Evolutionary conservation across 2,113 vertebrate genomes (phyloP).

Genomic region (Gopherus evgoodei): DNA sequence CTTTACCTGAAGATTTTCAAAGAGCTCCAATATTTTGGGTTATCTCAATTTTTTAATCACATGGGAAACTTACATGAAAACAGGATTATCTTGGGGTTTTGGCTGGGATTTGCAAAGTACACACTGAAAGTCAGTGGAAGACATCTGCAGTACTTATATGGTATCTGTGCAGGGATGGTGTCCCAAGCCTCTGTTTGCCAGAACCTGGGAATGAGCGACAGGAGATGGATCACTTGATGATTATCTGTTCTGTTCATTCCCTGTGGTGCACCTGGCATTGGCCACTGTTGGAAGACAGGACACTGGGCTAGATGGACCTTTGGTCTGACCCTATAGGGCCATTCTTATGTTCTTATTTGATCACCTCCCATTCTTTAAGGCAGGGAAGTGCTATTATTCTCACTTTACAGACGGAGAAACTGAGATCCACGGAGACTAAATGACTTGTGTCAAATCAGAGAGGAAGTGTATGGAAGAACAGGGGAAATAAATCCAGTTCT

Average conservation of each 20-base stretch:
- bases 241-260: no score
- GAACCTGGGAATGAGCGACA: no score
- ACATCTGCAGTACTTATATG: background rate
- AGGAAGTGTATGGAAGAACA: background rate
- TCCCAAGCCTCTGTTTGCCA: no score
- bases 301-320: no score
- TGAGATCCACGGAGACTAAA: background rate
- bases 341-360: no score
- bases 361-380: background rate
- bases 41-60: background rate
- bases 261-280: no score
- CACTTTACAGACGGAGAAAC: background rate
- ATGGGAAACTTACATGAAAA: background rate
- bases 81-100: background rate
- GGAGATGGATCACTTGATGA: no score
- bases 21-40: background rate
- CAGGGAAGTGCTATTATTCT: background rate
- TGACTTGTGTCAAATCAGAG: background rate
- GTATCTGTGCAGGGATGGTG: background rate
- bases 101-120: background rate
- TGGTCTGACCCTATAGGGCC: no score
- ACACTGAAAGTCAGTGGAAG: background rate
- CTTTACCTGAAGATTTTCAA: background rate
- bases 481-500: background rate
- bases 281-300: no score